These are phyloP conservation scores for Mesocricetus auratus DNA, from an alignment of 2,113 vertebrate genomes.

Conservation along the genomic window DNA sequence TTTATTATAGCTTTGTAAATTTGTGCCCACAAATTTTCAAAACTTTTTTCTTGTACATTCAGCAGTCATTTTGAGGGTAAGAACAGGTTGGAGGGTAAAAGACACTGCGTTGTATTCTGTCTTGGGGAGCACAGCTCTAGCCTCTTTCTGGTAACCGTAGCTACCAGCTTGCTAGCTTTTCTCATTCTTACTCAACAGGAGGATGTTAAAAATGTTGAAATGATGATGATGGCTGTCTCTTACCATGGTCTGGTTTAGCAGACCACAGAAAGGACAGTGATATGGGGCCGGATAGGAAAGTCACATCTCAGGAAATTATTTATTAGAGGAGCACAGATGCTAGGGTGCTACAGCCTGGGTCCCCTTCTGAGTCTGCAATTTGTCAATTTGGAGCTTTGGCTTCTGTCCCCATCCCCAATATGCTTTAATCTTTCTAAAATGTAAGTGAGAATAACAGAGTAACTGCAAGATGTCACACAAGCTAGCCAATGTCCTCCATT, in stretches of 20 bases:
- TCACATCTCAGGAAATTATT: not conserved
- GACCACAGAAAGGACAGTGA: not conserved
- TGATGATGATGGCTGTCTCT: not conserved
- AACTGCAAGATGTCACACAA: not conserved
- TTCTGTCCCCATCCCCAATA: not conserved
- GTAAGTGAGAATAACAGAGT: not conserved
- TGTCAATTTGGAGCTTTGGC: too few species aligned
- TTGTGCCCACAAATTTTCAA: not conserved
- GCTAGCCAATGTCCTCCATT: not conserved
- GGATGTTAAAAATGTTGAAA: not conserved
- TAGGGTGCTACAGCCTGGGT: too few species aligned
- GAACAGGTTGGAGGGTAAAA: not conserved
- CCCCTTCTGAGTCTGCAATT: not conserved
- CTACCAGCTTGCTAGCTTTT: not conserved
- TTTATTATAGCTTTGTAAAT: not conserved
- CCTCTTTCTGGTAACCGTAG: not conserved
- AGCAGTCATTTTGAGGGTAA: not conserved
- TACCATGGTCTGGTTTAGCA: not conserved
- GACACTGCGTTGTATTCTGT: not conserved
- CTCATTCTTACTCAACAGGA: not conserved
- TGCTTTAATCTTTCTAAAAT: not conserved
- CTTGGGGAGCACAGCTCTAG: not conserved
- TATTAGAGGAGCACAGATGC: not conserved
- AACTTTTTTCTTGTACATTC: not conserved
- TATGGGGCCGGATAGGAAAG: fast-evolving